phyloP scores from a whole-genome alignment of 2,113 vertebrate species.

The Centrocercus urophasianus region DNA sequence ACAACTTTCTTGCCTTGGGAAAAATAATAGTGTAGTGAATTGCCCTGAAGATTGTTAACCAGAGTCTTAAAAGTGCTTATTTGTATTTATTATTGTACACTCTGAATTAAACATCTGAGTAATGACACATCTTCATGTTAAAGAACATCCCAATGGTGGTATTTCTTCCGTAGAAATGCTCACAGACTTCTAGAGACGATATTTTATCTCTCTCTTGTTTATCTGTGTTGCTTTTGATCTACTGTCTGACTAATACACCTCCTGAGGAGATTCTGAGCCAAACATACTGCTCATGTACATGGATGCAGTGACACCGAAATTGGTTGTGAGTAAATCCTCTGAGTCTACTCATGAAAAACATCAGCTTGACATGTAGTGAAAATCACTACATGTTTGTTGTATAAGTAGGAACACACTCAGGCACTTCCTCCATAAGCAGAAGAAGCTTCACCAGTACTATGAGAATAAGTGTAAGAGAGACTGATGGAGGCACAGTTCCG shows the following conservation, averaged over 20 bases:
- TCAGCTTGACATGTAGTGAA: neutral
- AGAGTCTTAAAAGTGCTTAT: neutral
- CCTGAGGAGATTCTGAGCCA: neutral
- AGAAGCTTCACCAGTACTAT: neutral
- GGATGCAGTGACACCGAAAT: neutral
- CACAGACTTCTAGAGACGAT: neutral
- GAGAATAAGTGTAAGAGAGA: neutral
- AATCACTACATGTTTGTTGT: neutral
- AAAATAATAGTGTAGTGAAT: neutral
- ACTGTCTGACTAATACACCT: neutral
- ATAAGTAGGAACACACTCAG: neutral
- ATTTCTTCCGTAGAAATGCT: constrained; percentile 5
- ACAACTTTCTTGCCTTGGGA: neutral
- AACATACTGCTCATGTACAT: neutral
- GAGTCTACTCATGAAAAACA: neutral
- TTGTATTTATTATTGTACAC: constrained; percentile 30
- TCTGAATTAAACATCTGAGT: constrained; percentile 28
- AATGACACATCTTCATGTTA: constrained; percentile 29
- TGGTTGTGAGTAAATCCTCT: neutral
- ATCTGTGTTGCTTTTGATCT: constrained; percentile 34
- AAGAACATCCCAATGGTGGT: neutral
- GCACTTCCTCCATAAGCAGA: neutral
- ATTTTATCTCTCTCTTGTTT: neutral
- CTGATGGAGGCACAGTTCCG: neutral
- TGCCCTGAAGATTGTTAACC: neutral